Conservation (phyloP, 2,888 invertebrate species). For the Strigamia transsilvanica region DNA sequence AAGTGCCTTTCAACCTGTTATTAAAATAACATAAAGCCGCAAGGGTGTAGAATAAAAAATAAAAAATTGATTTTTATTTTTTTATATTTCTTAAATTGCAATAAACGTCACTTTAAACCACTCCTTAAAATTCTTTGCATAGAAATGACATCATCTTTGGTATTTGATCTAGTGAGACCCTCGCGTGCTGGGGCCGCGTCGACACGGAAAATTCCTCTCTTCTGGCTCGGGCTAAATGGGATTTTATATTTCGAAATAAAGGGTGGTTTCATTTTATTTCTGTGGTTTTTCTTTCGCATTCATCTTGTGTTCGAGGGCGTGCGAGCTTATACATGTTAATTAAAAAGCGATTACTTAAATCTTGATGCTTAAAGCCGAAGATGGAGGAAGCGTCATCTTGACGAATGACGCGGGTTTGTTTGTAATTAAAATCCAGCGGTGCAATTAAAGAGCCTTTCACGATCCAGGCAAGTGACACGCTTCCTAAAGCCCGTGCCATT, state of each 20-base stretch:
- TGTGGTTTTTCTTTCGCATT: constrained; percentile 2
- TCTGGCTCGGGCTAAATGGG: not conserved
- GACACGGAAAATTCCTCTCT: constrained; percentile 12
- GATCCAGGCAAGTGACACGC: not conserved
- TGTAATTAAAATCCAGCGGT: constrained; percentile 20
- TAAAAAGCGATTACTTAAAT: constrained; percentile 20
- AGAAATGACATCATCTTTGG: constrained; percentile 14
- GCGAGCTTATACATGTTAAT: constrained; percentile 14
- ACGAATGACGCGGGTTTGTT: constrained; percentile 13
- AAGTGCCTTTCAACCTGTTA: not conserved
- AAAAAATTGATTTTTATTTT: constrained; percentile 5
- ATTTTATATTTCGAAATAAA: not conserved
- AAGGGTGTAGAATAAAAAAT: not conserved
- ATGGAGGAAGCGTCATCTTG: constrained; percentile 20
- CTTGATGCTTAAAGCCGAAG: constrained; percentile 8
- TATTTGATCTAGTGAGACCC: constrained; percentile 18
- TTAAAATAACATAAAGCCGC: not conserved
- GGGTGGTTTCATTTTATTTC: not conserved
- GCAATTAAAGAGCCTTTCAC: not conserved
- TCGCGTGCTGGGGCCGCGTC: not conserved
- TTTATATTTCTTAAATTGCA: constrained; percentile 7
- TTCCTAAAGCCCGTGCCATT: not conserved
- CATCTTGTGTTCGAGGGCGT: not conserved
- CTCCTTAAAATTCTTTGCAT: constrained; percentile 20
- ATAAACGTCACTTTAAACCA: not conserved